Conservation (phyloP, 2,797 vertebrate species). For the Selene dorsalis region DNA sequence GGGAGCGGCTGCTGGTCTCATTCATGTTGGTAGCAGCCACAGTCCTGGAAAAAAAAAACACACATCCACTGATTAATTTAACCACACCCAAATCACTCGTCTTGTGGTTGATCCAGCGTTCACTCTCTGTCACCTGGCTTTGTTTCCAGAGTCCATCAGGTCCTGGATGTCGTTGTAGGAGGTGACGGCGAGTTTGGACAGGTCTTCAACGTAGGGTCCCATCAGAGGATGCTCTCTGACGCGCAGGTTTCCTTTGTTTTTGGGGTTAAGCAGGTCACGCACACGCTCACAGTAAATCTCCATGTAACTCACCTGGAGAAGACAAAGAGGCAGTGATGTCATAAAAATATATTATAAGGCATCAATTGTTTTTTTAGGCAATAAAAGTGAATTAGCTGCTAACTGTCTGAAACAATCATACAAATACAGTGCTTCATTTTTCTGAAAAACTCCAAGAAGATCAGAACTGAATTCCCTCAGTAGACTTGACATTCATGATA, state of each 20-base stretch:
- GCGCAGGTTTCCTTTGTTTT: constrained; percentile 97
- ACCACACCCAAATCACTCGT: no score
- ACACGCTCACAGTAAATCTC: constrained; percentile 99
- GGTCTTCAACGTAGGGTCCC: constrained; percentile 97
- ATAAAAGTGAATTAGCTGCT: neutral
- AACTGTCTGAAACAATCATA: neutral
- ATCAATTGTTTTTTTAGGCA: neutral
- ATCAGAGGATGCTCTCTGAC: constrained; percentile 97
- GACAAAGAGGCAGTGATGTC: neutral
- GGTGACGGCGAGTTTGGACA: constrained; percentile 97
- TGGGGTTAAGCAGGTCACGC: constrained; percentile 96
- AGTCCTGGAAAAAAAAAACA: constrained; percentile 82
- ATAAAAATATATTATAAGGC: neutral
- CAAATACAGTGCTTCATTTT: neutral
- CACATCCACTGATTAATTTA: neutral
- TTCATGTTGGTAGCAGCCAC: constrained; percentile 99
- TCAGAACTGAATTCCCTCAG: neutral
- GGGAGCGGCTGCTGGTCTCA: constrained; percentile 98
- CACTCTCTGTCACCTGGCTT: constrained; percentile 89
- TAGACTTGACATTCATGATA: neutral
- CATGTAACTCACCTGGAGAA: constrained; percentile 96
- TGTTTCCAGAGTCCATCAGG: constrained; percentile 99
- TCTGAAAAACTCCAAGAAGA: neutral
- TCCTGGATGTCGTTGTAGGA: constrained; percentile 98
- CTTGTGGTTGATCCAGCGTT: neutral